phyloP scores from a whole-genome alignment of 2,113 vertebrate genomes.

The Trachemys scripta region DNA sequence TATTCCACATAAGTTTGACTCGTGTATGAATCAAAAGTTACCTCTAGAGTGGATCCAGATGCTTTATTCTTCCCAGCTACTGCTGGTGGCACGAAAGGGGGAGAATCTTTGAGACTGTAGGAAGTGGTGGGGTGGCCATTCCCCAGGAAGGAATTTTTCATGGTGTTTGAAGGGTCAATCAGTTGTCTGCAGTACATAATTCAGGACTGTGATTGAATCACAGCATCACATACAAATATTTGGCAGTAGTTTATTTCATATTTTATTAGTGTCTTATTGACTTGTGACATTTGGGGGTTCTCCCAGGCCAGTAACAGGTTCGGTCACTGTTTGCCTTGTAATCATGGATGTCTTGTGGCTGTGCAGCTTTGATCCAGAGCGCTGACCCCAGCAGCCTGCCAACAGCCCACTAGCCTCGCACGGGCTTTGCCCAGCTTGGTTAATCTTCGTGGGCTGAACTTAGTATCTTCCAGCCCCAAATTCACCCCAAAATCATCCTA shows the following conservation, averaged over 20 bases:
- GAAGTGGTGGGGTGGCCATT: fast-evolving
- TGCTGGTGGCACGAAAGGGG: neutral
- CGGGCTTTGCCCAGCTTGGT: neutral
- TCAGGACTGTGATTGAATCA: neutral
- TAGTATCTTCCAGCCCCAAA: neutral
- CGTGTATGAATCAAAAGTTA: neutral
- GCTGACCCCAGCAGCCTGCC: neutral
- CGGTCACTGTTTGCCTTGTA: neutral
- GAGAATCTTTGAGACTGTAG: fast-evolving
- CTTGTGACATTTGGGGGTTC: neutral
- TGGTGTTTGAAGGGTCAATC: neutral
- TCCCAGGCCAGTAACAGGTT: neutral
- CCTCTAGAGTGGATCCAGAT: neutral
- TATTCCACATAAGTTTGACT: neutral
- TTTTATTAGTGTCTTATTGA: neutral
- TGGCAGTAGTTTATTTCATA: neutral
- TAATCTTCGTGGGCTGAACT: neutral
- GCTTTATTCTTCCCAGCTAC: neutral
- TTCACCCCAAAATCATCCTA: neutral
- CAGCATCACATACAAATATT: neutral
- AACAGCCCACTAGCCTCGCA: neutral
- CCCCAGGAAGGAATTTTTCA: fast-evolving
- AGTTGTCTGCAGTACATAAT: neutral
- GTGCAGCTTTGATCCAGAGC: neutral
- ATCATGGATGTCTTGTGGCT: neutral